phyloP scores from a whole-genome alignment of 2,113 vertebrate species.

The Colaptes auratus region DNA sequence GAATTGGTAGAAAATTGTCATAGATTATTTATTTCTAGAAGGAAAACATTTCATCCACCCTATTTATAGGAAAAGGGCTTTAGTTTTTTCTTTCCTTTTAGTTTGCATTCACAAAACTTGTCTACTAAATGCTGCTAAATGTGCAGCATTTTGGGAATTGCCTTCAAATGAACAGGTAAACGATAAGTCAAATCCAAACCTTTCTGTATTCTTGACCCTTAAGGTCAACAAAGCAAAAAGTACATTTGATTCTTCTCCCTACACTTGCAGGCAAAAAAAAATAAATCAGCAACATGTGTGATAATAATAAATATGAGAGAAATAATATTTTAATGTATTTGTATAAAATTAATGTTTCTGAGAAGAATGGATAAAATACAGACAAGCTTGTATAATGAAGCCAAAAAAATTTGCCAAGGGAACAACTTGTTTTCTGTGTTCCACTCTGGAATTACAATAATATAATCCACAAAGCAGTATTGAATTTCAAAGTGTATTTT shows the following conservation, averaged over 20 bases:
- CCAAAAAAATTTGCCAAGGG: not conserved
- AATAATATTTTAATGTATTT: not conserved
- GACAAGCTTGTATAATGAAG: slow-evolving; percentile 47
- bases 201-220: not conserved
- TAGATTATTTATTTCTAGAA: not conserved
- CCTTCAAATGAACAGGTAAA: not conserved
- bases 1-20: not conserved
- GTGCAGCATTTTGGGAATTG: not conserved
- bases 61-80: not conserved
- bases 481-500: slow-evolving; percentile 59
- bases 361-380: slow-evolving; percentile 45
- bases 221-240: not conserved
- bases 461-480: slow-evolving; percentile 27
- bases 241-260: not conserved
- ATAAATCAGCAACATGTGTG: not conserved
- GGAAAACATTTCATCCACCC: not conserved
- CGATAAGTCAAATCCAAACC: not conserved
- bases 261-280: not conserved
- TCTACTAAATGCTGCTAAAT: not conserved
- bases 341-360: slow-evolving; percentile 5
- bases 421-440: not conserved
- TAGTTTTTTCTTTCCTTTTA: not conserved
- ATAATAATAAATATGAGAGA: not conserved
- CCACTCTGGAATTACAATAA: slow-evolving; percentile 14
- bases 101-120: not conserved